Evolutionary conservation across 2,797 vertebrate species (phyloP), one percentile per base, ranked within the genome.

Genomic region (Ctenosaura bakeri): DNA sequence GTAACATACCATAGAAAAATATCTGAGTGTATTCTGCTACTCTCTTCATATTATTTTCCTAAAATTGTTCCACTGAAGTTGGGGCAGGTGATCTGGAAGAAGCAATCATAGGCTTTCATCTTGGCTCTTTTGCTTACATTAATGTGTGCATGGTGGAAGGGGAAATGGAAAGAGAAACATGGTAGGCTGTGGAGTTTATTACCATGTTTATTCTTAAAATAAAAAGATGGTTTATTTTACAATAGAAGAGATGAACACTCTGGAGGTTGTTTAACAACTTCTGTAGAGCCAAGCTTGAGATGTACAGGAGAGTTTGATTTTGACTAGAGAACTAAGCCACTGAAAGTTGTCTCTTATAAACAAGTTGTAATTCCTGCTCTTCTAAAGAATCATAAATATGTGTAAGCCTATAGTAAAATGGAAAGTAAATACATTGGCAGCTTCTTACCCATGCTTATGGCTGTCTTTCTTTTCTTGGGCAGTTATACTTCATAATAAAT

Each of bases 401-500:
- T 90, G 94, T 94, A 94, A 88, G 38, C 88, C 62, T 66, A 93
- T 46, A 90, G 95, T 95, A 95, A 92, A 91, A 91, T 46, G 89
- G 90, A 91, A 69, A 91, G 83, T 83, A 94, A 95, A 94, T 90
- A 81, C 13, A 82, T 14, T 54, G 92, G 89, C 83, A 93, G 29
- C 91, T 95, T 35, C 52, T 88, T 95, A 89, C 74, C 89, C 62
- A 46, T 94, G 66, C 92, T 91, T 90, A 90, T 50, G 93, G 56
- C 90, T 97, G 76, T 93, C 79, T 95, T 83, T 91, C 85, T 62
- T 93, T 95, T 95, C 88, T 89, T 88, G 76, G 90, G 80, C 54
- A 94, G 92, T 96, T 97, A 93, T 96, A 95, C 94, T 97, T 97
- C 89, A 95, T 96, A 96, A 96, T 95, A 96, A 91, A 95, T 95